Conservation (phyloP, 2,797 vertebrate species). For the Tympanoctomys barrerae region DNA sequence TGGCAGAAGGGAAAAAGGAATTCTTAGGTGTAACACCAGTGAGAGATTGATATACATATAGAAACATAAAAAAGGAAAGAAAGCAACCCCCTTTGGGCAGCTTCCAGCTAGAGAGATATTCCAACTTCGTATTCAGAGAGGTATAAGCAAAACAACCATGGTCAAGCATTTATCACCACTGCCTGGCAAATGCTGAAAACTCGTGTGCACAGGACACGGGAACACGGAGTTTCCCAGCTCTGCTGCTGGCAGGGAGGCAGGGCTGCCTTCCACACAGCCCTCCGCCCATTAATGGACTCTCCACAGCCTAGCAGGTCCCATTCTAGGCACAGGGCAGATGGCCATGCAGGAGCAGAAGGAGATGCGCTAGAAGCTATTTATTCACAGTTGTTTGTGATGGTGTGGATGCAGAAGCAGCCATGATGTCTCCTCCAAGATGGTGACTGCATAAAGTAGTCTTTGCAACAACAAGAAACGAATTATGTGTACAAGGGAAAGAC, state of each 20-base stretch:
- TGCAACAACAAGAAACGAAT: not conserved
- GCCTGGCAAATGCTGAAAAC: not conserved
- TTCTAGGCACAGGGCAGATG: not conserved
- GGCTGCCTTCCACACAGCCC: not conserved
- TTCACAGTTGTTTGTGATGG: not conserved
- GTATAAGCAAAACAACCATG: not conserved
- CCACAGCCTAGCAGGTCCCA: not conserved
- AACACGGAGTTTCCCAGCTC: not conserved
- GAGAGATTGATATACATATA: not conserved
- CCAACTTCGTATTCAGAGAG: not conserved
- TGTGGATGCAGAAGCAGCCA: not conserved
- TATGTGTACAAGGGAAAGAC: not conserved
- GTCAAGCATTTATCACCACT: not conserved
- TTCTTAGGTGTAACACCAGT: not conserved
- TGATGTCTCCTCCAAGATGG: not conserved
- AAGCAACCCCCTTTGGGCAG: not conserved
- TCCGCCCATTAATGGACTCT: not conserved
- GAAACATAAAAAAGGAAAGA: not conserved
- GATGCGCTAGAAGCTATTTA: not conserved
- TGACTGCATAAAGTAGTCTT: not conserved
- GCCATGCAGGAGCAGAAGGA: not conserved
- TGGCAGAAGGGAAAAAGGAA: constrained; percentile 23
- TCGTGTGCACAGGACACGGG: not conserved
- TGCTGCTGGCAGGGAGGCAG: not conserved
- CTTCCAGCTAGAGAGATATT: not conserved